A percentile compares a stretch with the other conserved stretches of the same genome.
These are phyloP conservation scores for Heliconius himera DNA, from an alignment of 1,140 invertebrate species.

Conservation along the genomic window DNA sequence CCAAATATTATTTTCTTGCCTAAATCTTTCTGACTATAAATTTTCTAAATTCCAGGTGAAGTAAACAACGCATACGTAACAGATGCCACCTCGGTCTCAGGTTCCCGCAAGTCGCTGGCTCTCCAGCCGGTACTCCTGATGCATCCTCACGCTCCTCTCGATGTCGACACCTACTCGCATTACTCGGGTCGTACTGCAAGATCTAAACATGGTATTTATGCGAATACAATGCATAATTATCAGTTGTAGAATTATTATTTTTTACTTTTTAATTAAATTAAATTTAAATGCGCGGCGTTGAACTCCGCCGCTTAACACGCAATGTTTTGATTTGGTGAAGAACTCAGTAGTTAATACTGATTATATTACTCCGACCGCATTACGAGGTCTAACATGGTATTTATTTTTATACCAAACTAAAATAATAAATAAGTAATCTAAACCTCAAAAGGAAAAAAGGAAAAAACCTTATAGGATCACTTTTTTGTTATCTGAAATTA, in stretches of 20 bases:
- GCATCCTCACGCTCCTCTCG: constrained; percentile 82
- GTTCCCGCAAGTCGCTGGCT: constrained; percentile 92
- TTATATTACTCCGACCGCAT: background rate
- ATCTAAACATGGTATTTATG: constrained; percentile 77
- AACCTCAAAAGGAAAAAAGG: too few relatives aligned
- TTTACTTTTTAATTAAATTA: too few relatives aligned
- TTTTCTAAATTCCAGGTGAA: constrained; percentile 84
- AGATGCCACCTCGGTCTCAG: constrained; percentile 90
- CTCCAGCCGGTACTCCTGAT: constrained; percentile 92
- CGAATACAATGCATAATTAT: constrained; percentile 84
- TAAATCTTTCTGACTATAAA: too few relatives aligned
- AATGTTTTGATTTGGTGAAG: too few relatives aligned
- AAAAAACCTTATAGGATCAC: too few relatives aligned
- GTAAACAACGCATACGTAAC: constrained; percentile 92
- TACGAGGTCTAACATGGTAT: background rate
- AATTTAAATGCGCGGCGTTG: too few relatives aligned
- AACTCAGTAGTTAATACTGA: background rate
- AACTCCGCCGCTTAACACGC: too few relatives aligned
- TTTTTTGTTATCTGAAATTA: too few relatives aligned
- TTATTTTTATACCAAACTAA: too few relatives aligned
- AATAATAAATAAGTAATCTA: too few relatives aligned
- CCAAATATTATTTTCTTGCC: too few relatives aligned
- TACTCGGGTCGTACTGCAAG: constrained; percentile 86
- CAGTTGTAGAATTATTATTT: constrained; percentile 62
- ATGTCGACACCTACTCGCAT: constrained; percentile 87